Base-by-base conservation (phyloP, 2,888 invertebrate genomes). In the Catocala fraxini region DNA sequence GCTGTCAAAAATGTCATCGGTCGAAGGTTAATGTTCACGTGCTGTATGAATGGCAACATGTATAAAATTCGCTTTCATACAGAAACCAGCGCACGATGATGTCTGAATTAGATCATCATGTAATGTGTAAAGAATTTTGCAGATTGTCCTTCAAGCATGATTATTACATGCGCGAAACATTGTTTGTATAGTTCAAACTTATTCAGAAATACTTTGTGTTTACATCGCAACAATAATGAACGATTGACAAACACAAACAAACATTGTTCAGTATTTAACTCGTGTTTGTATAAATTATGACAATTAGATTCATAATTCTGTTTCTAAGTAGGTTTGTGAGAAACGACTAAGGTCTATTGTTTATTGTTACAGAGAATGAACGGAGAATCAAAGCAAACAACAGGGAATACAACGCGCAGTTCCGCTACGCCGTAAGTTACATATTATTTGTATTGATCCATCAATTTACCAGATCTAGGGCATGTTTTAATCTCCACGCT, bases 341-440 rank as follows among this genome's bases (percentile, higher is more conserved):
- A 69, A 72, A 54, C 48, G 42, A 34, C 66, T 68, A 68, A 76
- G 12, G 42, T 53, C 35, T 54, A 64, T 77, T 82, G 76, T 86
- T 88, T 91, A 87, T 91, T 92, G 89, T 96, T 97, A 56, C 97
- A 99, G 99, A 99, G 95, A 97, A 98, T 94, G 99, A 99, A 96
- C 97, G 99, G 95, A 96, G 97, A 95, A 99, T 99, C 89, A 97
- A 97, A 95, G 99, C 99, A 86, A 99, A 99, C 95, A 98, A 99
- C 95, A 96, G 98, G 91, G 97, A 96, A 88, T 99, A 97, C 95
- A 99, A 99, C 95, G 96, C 97, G 86, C 97, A 98, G 95, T 99
- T 99, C 95, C 97, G 97, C 93, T 99, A 99, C 95, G 99, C 99
- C 88, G 99, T 99, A 96, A 98, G 98, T 97, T 58, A 12, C 49